Evolutionary conservation across 1,140 invertebrate genomes (phyloP).

Genomic region (Papilio machaon): DNA sequence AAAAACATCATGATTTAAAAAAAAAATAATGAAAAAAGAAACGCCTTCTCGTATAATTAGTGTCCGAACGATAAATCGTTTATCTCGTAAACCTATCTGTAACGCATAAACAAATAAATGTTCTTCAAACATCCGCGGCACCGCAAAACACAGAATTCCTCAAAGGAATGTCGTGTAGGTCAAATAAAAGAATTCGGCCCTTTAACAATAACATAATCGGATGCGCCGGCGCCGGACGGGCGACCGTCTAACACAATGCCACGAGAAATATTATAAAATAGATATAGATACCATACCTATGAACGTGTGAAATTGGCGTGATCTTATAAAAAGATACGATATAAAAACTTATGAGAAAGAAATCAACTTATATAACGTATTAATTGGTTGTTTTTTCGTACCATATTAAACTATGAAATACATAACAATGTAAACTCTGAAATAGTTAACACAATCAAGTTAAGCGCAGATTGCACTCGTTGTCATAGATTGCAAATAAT

Average conservation of each 20-base stretch:
- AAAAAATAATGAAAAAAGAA: conserved; percentile 31
- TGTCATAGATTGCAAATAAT: too few species aligned
- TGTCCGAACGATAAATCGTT: conserved; percentile 37
- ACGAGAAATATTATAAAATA: conserved; percentile 46
- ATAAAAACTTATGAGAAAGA: conserved; percentile 35
- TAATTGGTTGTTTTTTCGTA: neutral
- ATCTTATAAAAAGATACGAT: conserved; percentile 41
- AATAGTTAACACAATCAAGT: neutral
- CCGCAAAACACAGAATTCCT: conserved; percentile 61
- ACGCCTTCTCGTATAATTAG: conserved; percentile 41
- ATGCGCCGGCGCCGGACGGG: conserved; percentile 66
- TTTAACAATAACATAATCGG: conserved; percentile 74
- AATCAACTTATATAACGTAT: neutral
- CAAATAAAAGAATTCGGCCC: conserved; percentile 71
- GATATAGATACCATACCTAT: conserved; percentile 52
- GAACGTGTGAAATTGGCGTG: conserved; percentile 66
- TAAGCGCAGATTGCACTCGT: neutral
- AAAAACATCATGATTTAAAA: conserved; percentile 27
- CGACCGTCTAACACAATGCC: conserved; percentile 60
- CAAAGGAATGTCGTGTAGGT: conserved; percentile 62
- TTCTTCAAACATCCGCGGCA: conserved; percentile 51
- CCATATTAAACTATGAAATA: neutral
- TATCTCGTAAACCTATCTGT: conserved; percentile 46
- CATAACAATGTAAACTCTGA: neutral
- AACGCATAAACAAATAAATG: conserved; percentile 51